phyloP scores from a whole-genome alignment of 2,797 vertebrate genomes.

The Etheostoma perlongum region DNA sequence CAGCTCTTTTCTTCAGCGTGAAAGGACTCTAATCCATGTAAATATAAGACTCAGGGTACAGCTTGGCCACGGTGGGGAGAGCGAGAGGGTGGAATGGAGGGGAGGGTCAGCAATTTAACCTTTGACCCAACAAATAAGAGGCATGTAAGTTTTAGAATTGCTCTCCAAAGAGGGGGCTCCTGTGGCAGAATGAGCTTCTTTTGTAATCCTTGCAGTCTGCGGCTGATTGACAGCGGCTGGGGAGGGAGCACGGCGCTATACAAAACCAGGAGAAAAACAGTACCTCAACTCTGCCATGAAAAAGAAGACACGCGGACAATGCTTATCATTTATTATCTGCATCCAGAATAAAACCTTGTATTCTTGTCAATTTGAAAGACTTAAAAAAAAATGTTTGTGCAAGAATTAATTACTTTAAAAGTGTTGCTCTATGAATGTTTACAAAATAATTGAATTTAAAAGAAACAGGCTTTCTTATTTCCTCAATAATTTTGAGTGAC shows the following conservation, averaged over 20 bases:
- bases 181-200: conserved; percentile 95
- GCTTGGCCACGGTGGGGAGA: conserved; percentile 92
- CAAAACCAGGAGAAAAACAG: conserved; percentile 55
- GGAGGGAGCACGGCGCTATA: conserved; percentile 64
- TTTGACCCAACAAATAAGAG: conserved; percentile 99
- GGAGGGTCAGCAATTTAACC: conserved; percentile 99
- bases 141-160: conserved; percentile 99
- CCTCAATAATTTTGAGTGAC: neutral
- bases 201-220: conserved; percentile 87
- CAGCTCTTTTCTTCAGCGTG: conserved; percentile 96
- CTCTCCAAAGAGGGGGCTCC: conserved; percentile 97
- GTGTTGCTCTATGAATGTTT: neutral
- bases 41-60: conserved; percentile 97
- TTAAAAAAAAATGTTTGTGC: neutral
- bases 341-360: conserved; percentile 7
- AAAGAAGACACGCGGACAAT: conserved; percentile 41
- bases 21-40: conserved; percentile 99
- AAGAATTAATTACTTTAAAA: neutral
- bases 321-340: conserved; percentile 63
- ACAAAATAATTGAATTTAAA: too few relatives aligned
- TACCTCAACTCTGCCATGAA: conserved; percentile 24
- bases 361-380: conserved; percentile 4
- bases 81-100: conserved; percentile 80
- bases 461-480: neutral
- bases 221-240: conserved; percentile 93